These are phyloP conservation scores for Pterobdella sp. DNA, from an alignment of 2,888 invertebrate genomes.

Conservation along the genomic window DNA sequence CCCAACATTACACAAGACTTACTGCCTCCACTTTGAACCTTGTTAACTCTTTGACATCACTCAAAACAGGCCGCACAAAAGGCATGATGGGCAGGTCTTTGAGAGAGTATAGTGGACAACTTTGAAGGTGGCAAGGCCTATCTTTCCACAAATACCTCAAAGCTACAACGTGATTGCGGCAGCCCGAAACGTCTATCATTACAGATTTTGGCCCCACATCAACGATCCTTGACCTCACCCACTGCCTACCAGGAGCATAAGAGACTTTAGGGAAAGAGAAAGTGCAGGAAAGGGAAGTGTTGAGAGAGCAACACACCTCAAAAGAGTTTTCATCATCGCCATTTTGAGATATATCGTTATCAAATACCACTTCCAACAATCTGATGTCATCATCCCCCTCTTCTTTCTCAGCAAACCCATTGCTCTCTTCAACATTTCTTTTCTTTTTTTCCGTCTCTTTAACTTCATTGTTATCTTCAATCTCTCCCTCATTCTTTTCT, in stretches of 20 bases:
- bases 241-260: constrained; percentile 34
- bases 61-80: too few species aligned
- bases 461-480: too few species aligned
- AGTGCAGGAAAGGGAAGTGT: constrained; percentile 26
- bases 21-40: too few species aligned
- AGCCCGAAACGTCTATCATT: constrained; percentile 20
- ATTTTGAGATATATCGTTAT: background rate
- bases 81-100: background rate
- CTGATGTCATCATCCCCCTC: background rate
- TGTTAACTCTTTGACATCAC: too few species aligned
- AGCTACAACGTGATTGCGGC: constrained; percentile 32
- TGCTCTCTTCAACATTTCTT: background rate
- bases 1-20: too few species aligned
- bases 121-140: constrained; percentile 33
- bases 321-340: constrained; percentile 8
- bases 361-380: background rate
- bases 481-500: background rate
- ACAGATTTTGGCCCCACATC: constrained; percentile 19
- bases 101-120: constrained; percentile 29
- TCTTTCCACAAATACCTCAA: constrained; percentile 40
- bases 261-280: constrained; percentile 31
- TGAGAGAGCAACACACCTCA: constrained; percentile 37
- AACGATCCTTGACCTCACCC: constrained; percentile 32
- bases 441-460: too few species aligned
- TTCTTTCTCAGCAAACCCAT: background rate